Evolutionary conservation across 2,888 invertebrate species (phyloP).

Genomic region (Spialia ferax): DNA sequence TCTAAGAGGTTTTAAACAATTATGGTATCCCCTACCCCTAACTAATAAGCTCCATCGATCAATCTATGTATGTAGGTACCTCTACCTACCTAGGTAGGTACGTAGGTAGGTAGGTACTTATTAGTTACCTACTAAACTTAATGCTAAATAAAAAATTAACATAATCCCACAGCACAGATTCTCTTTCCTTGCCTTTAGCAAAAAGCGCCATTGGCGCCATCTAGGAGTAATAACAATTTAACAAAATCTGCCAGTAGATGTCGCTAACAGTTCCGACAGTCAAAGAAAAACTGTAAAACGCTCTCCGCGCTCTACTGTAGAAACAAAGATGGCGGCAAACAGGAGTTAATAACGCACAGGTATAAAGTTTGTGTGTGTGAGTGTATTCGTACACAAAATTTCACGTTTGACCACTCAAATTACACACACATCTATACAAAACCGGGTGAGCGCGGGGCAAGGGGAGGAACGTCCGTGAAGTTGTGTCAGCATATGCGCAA

Average conservation of each 20-base stretch:
- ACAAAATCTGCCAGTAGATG: constrained; percentile 57
- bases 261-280: constrained; percentile 53
- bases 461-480: constrained; percentile 86
- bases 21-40: too few species aligned
- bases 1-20: too few species aligned
- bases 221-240: neutral
- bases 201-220: too few species aligned
- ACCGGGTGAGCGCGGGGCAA: constrained; percentile 81
- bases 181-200: too few species aligned
- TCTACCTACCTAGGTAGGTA: too few species aligned
- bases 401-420: constrained; percentile 86
- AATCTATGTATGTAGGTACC: too few species aligned
- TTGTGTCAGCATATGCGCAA: constrained; percentile 93
- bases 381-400: constrained; percentile 80
- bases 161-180: too few species aligned
- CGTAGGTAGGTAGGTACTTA: too few species aligned
- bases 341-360: constrained; percentile 77
- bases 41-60: too few species aligned
- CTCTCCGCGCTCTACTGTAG: constrained; percentile 58
- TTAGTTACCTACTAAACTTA: too few species aligned
- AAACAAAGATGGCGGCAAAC: constrained; percentile 83
- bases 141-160: neutral
- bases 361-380: constrained; percentile 73
- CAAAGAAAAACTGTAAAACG: constrained; percentile 53
- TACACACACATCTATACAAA: constrained; percentile 70